Conservation (phyloP, 1,140 invertebrate species). For the Drosophila simulans region DNA sequence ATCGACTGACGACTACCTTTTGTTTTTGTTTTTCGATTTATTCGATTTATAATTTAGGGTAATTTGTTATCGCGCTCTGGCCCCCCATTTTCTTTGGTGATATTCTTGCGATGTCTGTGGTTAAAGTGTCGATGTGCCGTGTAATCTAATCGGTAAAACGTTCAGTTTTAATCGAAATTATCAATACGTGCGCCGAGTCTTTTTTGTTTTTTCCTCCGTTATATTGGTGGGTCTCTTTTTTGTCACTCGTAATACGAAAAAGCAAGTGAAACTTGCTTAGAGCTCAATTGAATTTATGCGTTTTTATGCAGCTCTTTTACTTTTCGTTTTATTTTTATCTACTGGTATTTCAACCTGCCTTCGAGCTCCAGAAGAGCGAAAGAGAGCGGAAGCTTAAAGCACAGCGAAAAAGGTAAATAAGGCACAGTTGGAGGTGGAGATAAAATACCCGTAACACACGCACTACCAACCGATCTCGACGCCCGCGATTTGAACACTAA, state of each 20-base stretch:
- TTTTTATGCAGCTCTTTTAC: constrained; percentile 73
- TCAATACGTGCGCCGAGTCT: constrained; percentile 61
- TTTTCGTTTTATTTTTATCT: constrained; percentile 79
- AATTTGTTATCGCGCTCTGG: constrained; percentile 33
- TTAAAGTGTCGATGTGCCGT: constrained; percentile 45
- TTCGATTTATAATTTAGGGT: constrained; percentile 59
- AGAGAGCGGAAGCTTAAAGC: constrained; percentile 54
- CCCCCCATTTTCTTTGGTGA: constrained; percentile 17
- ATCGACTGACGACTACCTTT: constrained; percentile 40
- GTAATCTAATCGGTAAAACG: constrained; percentile 71
- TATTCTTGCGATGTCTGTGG: constrained; percentile 37
- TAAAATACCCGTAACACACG: constrained; percentile 25
- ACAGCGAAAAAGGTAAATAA: constrained; percentile 51
- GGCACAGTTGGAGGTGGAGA: constrained; percentile 7
- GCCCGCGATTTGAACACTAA: constrained; percentile 64
- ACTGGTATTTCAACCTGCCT: constrained; percentile 59
- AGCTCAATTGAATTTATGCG: constrained; percentile 48
- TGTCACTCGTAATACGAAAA: constrained; percentile 15
- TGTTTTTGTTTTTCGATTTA: constrained; percentile 50
- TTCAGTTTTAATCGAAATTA: constrained; percentile 65
- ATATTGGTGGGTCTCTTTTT: background rate
- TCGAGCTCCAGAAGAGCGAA: constrained; percentile 11
- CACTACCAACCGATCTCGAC: constrained; percentile 68
- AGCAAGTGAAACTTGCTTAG: constrained; percentile 65
- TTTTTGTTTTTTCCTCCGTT: background rate